phyloP scores from a whole-genome alignment of 2,113 vertebrate species.

The Aptenodytes forsteri region DNA sequence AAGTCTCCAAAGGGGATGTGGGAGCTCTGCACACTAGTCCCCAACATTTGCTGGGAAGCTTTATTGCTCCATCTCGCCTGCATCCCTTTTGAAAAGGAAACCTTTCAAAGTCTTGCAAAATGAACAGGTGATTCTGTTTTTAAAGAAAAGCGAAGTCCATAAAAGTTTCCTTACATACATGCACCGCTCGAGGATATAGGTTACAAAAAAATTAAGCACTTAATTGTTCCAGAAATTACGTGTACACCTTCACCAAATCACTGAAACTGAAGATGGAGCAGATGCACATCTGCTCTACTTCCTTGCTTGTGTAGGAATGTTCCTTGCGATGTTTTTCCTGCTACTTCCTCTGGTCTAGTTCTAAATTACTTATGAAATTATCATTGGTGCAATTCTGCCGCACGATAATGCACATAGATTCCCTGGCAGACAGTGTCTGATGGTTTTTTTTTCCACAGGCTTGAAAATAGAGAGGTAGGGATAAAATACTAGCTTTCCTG shows the following conservation, averaged over 20 bases:
- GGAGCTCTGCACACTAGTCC: not conserved
- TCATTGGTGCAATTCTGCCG: not conserved
- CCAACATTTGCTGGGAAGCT: constrained; percentile 32
- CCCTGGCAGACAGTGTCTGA: not conserved
- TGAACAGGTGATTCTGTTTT: not conserved
- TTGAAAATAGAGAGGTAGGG: not conserved
- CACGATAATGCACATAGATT: not conserved
- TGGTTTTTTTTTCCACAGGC: not conserved
- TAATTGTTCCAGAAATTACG: not conserved
- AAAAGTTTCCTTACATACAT: not conserved
- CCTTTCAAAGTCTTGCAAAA: not conserved
- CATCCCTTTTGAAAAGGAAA: not conserved
- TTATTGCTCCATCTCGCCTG: not conserved
- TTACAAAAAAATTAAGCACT: not conserved
- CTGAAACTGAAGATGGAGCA: not conserved
- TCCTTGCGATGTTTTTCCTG: not conserved
- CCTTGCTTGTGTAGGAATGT: not conserved
- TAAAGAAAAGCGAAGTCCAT: not conserved
- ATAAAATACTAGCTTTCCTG: not conserved
- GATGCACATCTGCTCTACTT: not conserved
- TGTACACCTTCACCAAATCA: not conserved
- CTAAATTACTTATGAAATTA: constrained; percentile 50
- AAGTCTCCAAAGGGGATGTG: constrained; percentile 27
- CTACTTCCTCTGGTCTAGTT: not conserved
- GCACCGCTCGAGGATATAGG: not conserved